Conservation (phyloP, 2,113 vertebrate genomes). For the Marmota flaviventris region DNA sequence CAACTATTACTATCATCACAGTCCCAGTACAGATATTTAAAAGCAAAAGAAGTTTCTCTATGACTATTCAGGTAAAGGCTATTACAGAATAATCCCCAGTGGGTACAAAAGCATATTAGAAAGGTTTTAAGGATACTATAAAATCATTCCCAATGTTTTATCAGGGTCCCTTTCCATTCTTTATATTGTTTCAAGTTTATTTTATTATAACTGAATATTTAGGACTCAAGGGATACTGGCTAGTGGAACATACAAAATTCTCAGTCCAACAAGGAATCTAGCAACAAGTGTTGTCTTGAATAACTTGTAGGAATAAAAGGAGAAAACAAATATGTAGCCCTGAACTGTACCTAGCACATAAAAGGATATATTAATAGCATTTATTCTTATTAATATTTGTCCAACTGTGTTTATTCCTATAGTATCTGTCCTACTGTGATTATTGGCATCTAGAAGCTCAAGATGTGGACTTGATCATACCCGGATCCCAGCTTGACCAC, state of each 20-base stretch:
- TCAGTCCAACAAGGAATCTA: not conserved
- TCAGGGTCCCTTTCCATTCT: not conserved
- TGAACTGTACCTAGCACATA: not conserved
- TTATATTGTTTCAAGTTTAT: not conserved
- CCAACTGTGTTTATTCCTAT: not conserved
- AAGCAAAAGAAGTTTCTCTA: not conserved
- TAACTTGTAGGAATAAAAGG: not conserved
- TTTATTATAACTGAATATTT: conserved; percentile 52
- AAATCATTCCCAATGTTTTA: conserved; percentile 36
- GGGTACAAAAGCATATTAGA: conserved; percentile 3
- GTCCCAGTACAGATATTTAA: not conserved
- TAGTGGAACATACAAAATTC: not conserved
- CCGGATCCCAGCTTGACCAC: not conserved
- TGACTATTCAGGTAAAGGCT: not conserved
- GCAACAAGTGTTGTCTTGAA: conserved; percentile 19
- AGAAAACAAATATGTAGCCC: not conserved
- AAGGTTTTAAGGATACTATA: conserved; percentile 10
- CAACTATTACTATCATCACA: not conserved
- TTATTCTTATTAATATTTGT: conserved; percentile 34
- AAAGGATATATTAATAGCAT: not conserved
- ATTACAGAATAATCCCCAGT: not conserved
- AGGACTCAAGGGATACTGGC: not conserved
- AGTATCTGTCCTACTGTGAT: not conserved
- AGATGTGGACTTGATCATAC: not conserved
- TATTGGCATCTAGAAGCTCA: not conserved